A percentile compares a stretch with the other conserved stretches of the same genome.
Evolutionary conservation across 2,113 vertebrate species (phyloP).

Genomic region (Pluvianellus socialis): DNA sequence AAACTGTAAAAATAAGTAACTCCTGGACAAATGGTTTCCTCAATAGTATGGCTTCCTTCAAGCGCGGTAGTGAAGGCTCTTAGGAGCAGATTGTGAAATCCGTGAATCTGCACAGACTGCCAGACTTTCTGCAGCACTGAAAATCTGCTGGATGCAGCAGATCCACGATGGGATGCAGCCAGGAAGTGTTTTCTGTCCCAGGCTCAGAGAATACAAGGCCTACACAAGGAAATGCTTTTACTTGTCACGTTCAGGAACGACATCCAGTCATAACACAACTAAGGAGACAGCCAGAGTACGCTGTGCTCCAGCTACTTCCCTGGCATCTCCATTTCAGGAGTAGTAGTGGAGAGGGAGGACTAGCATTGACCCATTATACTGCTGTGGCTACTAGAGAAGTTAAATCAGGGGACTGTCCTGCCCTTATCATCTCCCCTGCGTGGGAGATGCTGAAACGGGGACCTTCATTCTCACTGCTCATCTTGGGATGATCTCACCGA

Average conservation of each 20-base stretch:
- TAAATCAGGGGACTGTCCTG: not conserved
- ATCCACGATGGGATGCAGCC: not conserved
- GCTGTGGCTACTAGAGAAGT: not conserved
- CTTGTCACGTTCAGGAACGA: not conserved
- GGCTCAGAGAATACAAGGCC: not conserved
- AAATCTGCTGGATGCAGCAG: constrained; percentile 24
- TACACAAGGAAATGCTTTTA: constrained; percentile 6
- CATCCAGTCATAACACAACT: constrained; percentile 19
- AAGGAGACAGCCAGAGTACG: not conserved
- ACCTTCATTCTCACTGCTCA: not conserved
- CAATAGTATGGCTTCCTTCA: not conserved
- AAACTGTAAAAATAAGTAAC: not conserved
- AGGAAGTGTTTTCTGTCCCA: constrained; percentile 34
- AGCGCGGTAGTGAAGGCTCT: not conserved
- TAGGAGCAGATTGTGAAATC: constrained; percentile 3
- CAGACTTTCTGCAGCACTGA: not conserved
- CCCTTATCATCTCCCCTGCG: not conserved
- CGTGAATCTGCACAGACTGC: not conserved
- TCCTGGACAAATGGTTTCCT: not conserved
- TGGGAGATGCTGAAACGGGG: not conserved
- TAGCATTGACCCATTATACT: not conserved
- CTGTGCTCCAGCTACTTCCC: not conserved
- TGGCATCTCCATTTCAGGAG: not conserved
- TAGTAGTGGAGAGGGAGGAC: not conserved
- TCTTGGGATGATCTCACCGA: not conserved